phyloP scores from a whole-genome alignment of 2,797 vertebrate species.

The Arnoldichthys spilopterus region DNA sequence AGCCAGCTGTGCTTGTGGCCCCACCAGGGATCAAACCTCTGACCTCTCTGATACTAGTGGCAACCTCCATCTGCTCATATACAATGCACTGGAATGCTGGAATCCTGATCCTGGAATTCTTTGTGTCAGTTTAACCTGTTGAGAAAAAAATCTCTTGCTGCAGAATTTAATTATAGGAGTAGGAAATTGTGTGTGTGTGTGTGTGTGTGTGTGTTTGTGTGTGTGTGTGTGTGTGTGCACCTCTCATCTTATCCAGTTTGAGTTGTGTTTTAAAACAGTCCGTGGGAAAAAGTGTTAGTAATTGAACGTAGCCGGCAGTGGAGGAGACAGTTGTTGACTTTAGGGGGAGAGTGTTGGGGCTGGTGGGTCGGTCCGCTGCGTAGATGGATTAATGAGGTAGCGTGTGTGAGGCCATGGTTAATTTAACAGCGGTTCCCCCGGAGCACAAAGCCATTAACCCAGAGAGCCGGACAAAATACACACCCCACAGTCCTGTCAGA shows the following conservation, averaged over 20 bases:
- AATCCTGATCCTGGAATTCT: no score
- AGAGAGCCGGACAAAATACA: slow-evolving; percentile 31
- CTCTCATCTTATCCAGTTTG: slow-evolving; percentile 7
- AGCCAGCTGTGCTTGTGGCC: no score
- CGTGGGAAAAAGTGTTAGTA: slow-evolving; percentile 18
- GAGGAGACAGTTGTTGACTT: slow-evolving; percentile 47
- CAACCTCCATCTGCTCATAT: no score
- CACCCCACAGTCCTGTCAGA: not conserved
- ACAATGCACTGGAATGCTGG: no score
- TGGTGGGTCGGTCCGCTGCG: slow-evolving; percentile 16
- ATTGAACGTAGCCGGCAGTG: slow-evolving; percentile 39
- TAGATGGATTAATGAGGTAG: slow-evolving; percentile 44
- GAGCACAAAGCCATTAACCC: slow-evolving; percentile 55
- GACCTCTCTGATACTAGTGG: no score
- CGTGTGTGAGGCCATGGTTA: slow-evolving; percentile 50
- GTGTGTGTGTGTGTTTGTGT: not conserved
- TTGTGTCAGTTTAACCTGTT: slow-evolving; percentile 9
- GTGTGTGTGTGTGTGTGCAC: not conserved
- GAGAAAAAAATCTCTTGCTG: not conserved
- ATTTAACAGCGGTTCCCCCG: slow-evolving; percentile 56
- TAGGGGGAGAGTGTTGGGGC: slow-evolving; percentile 32
- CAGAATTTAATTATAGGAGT: no score
- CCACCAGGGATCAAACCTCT: no score
- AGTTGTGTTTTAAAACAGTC: slow-evolving; percentile 18
- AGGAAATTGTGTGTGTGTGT: no score